Conservation (phyloP, 2,888 invertebrate species). For the Pandemis corylana region DNA sequence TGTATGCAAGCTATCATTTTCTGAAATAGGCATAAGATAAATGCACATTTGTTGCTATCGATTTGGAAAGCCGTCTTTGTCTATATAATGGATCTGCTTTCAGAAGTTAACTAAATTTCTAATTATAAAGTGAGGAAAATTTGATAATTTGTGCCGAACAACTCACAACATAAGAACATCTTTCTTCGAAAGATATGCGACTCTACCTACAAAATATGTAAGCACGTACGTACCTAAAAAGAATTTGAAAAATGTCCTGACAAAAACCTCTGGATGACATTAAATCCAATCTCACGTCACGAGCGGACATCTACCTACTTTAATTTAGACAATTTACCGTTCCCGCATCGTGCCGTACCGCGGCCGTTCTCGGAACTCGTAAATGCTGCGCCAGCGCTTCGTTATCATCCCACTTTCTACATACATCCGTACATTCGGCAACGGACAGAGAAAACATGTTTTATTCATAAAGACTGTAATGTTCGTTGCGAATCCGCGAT, state of each 20-base stretch:
- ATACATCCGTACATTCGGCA: constrained; percentile 52
- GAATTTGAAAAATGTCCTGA: constrained; percentile 36
- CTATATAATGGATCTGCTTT: background rate
- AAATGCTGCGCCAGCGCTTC: constrained; percentile 62
- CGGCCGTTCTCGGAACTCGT: constrained; percentile 72
- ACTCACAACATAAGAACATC: background rate
- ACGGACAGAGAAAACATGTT: constrained; percentile 53
- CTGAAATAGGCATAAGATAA: no score
- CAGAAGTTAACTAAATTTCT: background rate
- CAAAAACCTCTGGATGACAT: constrained; percentile 47
- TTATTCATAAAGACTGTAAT: constrained; percentile 60
- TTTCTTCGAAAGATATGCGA: background rate
- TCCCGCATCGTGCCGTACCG: constrained; percentile 63
- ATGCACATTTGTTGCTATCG: no score
- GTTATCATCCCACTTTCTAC: constrained; percentile 67
- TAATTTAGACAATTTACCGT: constrained; percentile 76
- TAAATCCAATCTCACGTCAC: constrained; percentile 53
- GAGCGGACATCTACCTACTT: constrained; percentile 65
- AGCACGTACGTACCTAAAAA: constrained; percentile 22
- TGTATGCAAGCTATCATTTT: no score
- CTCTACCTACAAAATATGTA: background rate
- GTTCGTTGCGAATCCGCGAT: constrained; percentile 49
- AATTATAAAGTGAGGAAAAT: no score
- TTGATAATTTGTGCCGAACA: background rate
- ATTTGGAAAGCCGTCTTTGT: no score